These are phyloP conservation scores for Deladenus siricidicola DNA, from an alignment of 2,888 invertebrate genomes.

Conservation along the genomic window DNA sequence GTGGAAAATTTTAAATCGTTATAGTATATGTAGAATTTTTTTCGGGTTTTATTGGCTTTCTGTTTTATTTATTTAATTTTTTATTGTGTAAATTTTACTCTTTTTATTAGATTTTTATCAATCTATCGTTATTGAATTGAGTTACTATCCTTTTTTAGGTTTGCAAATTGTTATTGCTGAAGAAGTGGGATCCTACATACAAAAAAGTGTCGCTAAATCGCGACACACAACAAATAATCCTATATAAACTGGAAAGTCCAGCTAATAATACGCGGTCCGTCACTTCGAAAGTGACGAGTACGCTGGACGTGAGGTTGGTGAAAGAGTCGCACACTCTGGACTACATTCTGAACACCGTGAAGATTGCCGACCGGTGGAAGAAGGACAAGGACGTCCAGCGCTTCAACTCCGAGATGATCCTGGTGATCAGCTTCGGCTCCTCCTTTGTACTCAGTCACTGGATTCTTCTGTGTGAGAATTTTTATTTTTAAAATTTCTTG, in stretches of 20 bases:
- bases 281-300: slow-evolving; percentile 24
- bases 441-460: slow-evolving; percentile 38
- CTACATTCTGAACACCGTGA: slow-evolving; percentile 40
- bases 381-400: slow-evolving; percentile 39
- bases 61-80: no score
- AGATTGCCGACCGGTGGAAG: slow-evolving; percentile 50
- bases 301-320: slow-evolving; percentile 42
- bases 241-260: slow-evolving; percentile 24
- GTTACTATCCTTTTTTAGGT: slow-evolving; percentile 27
- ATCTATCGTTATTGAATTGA: slow-evolving; percentile 1
- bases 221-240: slow-evolving; percentile 41
- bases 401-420: slow-evolving; percentile 41
- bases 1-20: no score
- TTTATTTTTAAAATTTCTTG: not conserved
- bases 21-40: no score
- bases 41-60: no score
- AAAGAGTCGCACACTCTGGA: slow-evolving; percentile 48
- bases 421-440: slow-evolving; percentile 45
- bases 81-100: no score
- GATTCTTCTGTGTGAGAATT: slow-evolving; percentile 32
- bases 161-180: slow-evolving; percentile 42
- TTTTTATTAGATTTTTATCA: not conserved
- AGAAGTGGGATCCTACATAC: slow-evolving; percentile 49
- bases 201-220: slow-evolving; percentile 38
- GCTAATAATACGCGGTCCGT: not conserved